A percentile compares a stretch with the other conserved stretches of the same genome.
Evolutionary conservation across 92 coral and sea anemone genomes (phyloP).

Genomic region (Paramuricea clavata): DNA sequence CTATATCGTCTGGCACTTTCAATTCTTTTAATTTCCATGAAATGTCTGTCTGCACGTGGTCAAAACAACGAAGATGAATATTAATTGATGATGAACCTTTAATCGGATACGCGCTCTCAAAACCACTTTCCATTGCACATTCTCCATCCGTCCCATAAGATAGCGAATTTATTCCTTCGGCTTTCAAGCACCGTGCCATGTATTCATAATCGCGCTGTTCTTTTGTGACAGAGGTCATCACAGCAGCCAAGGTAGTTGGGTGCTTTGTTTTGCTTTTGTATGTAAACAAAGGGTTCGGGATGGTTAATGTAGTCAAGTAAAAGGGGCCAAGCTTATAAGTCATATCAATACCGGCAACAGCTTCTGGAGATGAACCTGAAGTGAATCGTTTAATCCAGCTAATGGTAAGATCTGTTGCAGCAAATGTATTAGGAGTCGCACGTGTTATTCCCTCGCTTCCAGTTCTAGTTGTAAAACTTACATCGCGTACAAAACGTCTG

Average conservation of each 20-base stretch:
- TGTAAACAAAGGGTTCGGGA: conserved; percentile 38
- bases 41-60: conserved; percentile 56
- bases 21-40: conserved; percentile 44
- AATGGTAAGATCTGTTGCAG: conserved; percentile 54
- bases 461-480: neutral
- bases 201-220: conserved; percentile 6
- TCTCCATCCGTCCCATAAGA: conserved; percentile 35
- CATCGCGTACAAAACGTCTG: conserved; percentile 30
- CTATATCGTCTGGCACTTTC: conserved; percentile 22
- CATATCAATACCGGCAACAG: conserved; percentile 32
- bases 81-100: conserved; percentile 37
- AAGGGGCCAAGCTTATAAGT: conserved; percentile 48
- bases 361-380: conserved; percentile 29
- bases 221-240: conserved; percentile 32
- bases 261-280: neutral
- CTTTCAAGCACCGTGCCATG: conserved; percentile 14
- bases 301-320: conserved; percentile 35
- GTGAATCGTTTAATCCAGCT: conserved; percentile 61
- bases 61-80: conserved; percentile 75
- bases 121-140: conserved; percentile 25
- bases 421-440: conserved; percentile 63
- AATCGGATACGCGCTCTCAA: conserved; percentile 62
- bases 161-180: neutral
- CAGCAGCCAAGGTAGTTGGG: conserved; percentile 34
- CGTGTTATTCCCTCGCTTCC: neutral